Conservation (phyloP, 2,113 vertebrate species). For the Dipodomys stephensi region DNA sequence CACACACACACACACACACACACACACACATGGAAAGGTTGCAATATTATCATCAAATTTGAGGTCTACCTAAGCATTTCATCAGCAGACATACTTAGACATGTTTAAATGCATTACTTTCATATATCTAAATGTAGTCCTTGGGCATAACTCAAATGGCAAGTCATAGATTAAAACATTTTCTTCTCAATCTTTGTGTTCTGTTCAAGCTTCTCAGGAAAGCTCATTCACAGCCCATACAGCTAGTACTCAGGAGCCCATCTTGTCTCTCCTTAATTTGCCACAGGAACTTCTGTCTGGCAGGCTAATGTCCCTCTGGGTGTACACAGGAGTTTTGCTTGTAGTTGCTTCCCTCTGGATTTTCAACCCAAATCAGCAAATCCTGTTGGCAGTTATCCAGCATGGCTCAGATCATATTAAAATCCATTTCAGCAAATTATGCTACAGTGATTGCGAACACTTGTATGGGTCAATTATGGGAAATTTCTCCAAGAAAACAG, state of each 20-base stretch:
- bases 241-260: too few species aligned
- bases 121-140: constrained; percentile 29
- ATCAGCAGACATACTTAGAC: constrained; percentile 43
- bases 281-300: too few species aligned
- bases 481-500: constrained; percentile 26
- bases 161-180: background rate
- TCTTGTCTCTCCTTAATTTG: too few species aligned
- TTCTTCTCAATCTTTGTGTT: constrained; percentile 33
- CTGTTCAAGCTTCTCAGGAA: background rate
- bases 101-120: constrained; percentile 59
- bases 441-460: background rate
- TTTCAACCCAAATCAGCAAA: constrained; percentile 6
- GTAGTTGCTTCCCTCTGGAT: background rate
- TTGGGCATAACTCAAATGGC: background rate
- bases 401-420: constrained; percentile 14
- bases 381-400: constrained; percentile 19
- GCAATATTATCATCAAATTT: constrained; percentile 51
- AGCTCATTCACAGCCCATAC: background rate
- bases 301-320: background rate
- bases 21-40: background rate
- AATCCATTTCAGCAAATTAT: constrained; percentile 39
- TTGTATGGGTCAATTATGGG: background rate
- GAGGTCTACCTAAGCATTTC: constrained; percentile 36
- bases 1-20: too few species aligned
- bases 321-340: constrained; percentile 16